phyloP scores from a whole-genome alignment of 2,797 vertebrate genomes.

The Alfaro cultratus region DNA sequence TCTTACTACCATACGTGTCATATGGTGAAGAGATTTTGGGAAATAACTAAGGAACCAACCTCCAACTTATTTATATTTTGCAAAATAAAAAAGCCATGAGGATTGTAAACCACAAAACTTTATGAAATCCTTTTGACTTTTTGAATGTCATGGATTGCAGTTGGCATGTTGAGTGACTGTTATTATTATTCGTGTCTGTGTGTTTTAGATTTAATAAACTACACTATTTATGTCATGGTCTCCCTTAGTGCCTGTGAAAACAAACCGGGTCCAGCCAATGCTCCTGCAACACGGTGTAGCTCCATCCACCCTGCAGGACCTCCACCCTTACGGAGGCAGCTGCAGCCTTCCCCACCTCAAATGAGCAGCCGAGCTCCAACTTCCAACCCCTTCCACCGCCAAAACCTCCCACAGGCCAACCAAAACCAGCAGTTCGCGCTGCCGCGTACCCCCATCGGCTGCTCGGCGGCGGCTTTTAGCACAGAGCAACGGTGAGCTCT shows the following conservation, averaged over 20 bases:
- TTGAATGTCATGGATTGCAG: no score
- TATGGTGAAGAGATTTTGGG: no score
- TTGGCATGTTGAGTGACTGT: no score
- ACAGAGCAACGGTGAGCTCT: conserved; percentile 86
- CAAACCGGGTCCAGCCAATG: conserved; percentile 85
- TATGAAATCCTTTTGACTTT: no score
- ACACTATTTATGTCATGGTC: not conserved
- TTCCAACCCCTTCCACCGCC: conserved; percentile 46
- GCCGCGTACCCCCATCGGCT: conserved; percentile 81
- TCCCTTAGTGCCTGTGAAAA: conserved; percentile 89
- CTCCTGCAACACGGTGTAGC: conserved; percentile 77
- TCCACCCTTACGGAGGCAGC: conserved; percentile 72
- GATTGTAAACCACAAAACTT: no score
- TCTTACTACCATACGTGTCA: no score
- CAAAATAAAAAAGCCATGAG: no score
- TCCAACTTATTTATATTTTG: no score
- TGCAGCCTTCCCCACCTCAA: conserved; percentile 56
- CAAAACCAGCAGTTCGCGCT: conserved; percentile 81
- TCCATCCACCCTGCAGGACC: conserved; percentile 74
- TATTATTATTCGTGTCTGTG: no score
- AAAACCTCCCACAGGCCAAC: conserved; percentile 50
- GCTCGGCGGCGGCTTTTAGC: conserved; percentile 81
- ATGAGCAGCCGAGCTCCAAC: conserved; percentile 48
- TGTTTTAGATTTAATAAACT: no score
- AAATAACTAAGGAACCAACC: no score